Base-by-base conservation (phyloP, 2,113 vertebrate species). In the Seriola dumerili region DNA sequence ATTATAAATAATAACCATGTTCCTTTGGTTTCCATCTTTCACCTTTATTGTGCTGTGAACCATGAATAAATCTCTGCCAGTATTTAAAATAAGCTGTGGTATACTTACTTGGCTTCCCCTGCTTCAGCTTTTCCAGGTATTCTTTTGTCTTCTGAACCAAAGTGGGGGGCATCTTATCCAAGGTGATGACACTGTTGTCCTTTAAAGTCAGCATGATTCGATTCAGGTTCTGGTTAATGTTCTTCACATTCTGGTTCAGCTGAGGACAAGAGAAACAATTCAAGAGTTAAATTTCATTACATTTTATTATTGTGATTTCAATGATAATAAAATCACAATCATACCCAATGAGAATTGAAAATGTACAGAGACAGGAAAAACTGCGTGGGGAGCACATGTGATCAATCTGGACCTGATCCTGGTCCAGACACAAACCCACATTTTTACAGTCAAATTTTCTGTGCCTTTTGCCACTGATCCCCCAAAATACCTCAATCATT, bases 231-330 rank as follows among this genome's bases (percentile, higher is more conserved):
- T 95, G 96, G 74, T 86, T 93, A 68, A 99, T 94, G 72, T 86
- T 96, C 95, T 99, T 99, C 93, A 99, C 96, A 71, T 99, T 99
- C 92, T 98, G 97, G 95, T 95, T 98, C 88, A 99, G 93, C 98
- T 99, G 84, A 54, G 23, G 16, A 25, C 65, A 72, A 91, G 83
- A 72, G 69, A 70, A 84, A 91, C 34, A 70, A 62, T 3, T 3
- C 16, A 65, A 19, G 1, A 10, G 11, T 54, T 9, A 71, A 13
- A 29, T 29, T 25, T 46, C 11, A 32, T 48, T 21, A 5, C 9
- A 64, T 59, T 19, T 14, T 10, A 19, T 10, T 3, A 12, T 25
- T 72, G 32, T 13, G 12, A 14, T 14, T 83, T 21, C 2, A 29
- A 29, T 29, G 29, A 29, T 29, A 29, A 29, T 29, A 29, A 29